Evolutionary conservation across 1,140 invertebrate species (phyloP).

Genomic region (Eupeodes corollae): DNA sequence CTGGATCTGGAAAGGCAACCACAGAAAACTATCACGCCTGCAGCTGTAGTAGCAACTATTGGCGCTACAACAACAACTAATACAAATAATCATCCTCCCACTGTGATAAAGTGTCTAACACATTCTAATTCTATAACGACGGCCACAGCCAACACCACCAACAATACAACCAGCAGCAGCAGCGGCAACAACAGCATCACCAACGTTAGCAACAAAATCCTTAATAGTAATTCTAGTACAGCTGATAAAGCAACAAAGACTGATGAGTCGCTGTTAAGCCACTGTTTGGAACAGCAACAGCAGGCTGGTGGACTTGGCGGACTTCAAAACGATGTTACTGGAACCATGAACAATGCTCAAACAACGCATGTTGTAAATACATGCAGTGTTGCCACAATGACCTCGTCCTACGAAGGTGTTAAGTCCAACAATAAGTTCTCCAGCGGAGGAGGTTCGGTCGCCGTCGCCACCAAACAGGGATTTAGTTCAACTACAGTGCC

Average conservation of each 20-base stretch:
- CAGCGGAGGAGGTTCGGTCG: too few relatives aligned
- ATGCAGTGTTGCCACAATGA: constrained; percentile 22
- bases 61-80: constrained; percentile 9
- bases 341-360: background rate
- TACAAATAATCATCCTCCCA: constrained; percentile 33
- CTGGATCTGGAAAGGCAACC: background rate
- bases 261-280: constrained; percentile 34
- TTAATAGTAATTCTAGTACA: constrained; percentile 18
- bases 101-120: constrained; percentile 38
- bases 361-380: constrained; percentile 6
- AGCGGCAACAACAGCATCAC: constrained; percentile 4
- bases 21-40: constrained; percentile 4
- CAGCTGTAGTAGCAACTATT: background rate
- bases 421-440: too few relatives aligned
- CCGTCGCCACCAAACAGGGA: too few relatives aligned
- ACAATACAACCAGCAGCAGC: constrained; percentile 30
- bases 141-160: constrained; percentile 14
- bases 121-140: constrained; percentile 30
- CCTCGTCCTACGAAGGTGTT: background rate
- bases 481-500: constrained; percentile 4
- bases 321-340: background rate
- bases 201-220: constrained; percentile 6
- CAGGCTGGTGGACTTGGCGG: constrained; percentile 18
- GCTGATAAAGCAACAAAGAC: constrained; percentile 45
- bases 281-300: constrained; percentile 9